phyloP scores from a whole-genome alignment of 2,113 vertebrate genomes.

The Ia io region DNA sequence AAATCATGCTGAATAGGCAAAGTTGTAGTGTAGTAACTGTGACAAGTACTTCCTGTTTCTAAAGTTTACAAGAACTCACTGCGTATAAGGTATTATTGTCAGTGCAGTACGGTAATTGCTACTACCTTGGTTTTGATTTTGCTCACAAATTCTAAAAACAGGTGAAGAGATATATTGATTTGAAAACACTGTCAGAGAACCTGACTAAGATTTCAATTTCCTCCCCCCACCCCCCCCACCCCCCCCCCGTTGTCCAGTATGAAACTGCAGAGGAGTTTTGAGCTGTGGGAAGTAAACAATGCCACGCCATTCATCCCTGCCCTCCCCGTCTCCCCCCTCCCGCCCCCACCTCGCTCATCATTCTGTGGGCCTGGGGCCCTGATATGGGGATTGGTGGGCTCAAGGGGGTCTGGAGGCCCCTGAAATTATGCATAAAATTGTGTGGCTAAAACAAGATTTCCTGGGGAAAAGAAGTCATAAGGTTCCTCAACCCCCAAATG shows the following conservation, averaged over 20 bases:
- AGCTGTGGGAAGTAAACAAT: neutral
- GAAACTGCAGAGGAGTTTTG: constrained; percentile 19
- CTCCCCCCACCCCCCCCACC: neutral
- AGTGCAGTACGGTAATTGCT: constrained; percentile 28
- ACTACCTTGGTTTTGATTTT: constrained; percentile 62
- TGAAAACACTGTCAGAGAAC: constrained; percentile 38
- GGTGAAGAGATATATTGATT: constrained; percentile 16
- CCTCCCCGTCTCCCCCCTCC: too few species aligned
- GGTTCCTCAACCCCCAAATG: neutral
- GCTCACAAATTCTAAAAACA: constrained; percentile 63
- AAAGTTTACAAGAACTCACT: constrained; percentile 63
- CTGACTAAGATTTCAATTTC: neutral
- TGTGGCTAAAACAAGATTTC: neutral
- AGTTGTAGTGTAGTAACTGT: neutral
- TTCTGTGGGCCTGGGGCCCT: neutral
- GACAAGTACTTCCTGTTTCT: constrained; percentile 68
- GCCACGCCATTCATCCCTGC: too few species aligned
- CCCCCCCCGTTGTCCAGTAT: constrained; percentile 11
- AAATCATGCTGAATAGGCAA: constrained; percentile 47
- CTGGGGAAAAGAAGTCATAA: neutral
- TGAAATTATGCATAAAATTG: neutral
- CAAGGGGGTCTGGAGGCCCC: neutral
- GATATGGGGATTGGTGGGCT: neutral
- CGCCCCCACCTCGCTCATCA: neutral
- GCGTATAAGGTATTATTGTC: constrained; percentile 35